These are phyloP conservation scores for Enteromius mattozi DNA, from an alignment of 2,797 vertebrate genomes.

Conservation along the genomic window DNA sequence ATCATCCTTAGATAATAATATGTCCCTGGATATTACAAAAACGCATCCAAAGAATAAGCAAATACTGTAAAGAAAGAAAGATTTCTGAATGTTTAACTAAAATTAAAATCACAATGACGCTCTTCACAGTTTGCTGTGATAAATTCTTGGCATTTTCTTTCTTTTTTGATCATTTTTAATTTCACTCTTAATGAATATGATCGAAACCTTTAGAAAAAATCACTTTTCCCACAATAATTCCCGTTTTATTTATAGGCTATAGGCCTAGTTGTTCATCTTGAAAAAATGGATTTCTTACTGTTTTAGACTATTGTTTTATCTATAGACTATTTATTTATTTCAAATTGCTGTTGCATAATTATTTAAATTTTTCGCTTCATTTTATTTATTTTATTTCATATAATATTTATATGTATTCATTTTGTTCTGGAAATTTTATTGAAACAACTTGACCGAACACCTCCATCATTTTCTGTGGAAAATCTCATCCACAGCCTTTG, in stretches of 20 bases:
- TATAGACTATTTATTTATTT: background rate
- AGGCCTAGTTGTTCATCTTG: background rate
- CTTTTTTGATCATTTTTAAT: background rate
- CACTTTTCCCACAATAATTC: background rate
- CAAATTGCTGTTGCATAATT: background rate
- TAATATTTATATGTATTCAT: background rate
- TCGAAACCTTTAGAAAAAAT: background rate
- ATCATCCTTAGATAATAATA: slow-evolving; percentile 52
- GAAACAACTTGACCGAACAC: background rate
- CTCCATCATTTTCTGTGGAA: background rate
- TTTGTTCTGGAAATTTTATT: background rate
- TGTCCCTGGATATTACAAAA: slow-evolving; percentile 50
- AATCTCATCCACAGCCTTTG: background rate
- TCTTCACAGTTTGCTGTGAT: background rate
- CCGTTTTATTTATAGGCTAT: background rate
- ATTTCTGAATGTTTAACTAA: background rate
- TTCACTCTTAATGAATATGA: background rate
- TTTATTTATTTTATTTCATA: background rate
- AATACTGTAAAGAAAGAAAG: background rate
- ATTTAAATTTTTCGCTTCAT: background rate
- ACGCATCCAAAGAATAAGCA: slow-evolving; percentile 13
- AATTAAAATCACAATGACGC: background rate
- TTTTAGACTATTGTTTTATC: background rate
- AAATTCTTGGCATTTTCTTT: background rate
- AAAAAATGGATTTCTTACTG: background rate